phyloP scores from a whole-genome alignment of 2,113 vertebrate species.

The Erinaceus europaeus region DNA sequence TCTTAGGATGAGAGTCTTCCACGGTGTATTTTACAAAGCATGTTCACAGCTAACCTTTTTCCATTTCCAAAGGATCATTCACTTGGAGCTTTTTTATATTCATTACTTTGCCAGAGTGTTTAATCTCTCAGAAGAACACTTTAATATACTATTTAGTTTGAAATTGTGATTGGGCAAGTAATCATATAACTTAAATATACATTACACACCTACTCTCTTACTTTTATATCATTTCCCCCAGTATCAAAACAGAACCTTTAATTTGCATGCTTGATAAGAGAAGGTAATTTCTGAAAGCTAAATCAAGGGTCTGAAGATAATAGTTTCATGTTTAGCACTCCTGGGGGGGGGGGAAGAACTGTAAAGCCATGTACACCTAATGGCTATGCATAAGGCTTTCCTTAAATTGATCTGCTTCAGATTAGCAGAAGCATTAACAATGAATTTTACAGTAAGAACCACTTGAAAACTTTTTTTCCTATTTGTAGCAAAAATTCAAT shows the following conservation, averaged over 20 bases:
- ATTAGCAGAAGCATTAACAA: not conserved
- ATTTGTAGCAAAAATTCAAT: too few relatives aligned
- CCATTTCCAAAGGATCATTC: constrained; percentile 26
- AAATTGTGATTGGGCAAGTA: constrained; percentile 33
- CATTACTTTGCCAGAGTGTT: constrained; percentile 31
- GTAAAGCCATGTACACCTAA: not conserved
- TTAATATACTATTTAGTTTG: constrained; percentile 27
- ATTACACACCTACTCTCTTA: not conserved
- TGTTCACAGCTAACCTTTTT: constrained; percentile 31
- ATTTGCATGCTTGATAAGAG: not conserved
- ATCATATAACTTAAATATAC: not conserved
- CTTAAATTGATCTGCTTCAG: not conserved
- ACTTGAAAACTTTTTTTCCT: too few relatives aligned
- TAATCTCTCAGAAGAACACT: constrained; percentile 35
- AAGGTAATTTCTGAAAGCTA: constrained; percentile 20
- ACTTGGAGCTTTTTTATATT: constrained; percentile 33
- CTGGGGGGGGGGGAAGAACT: not conserved
- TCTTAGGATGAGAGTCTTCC: constrained; percentile 34
- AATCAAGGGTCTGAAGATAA: constrained; percentile 27
- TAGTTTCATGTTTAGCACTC: not conserved
- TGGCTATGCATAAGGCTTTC: not conserved
- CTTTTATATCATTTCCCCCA: not conserved
- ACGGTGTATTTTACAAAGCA: not conserved
- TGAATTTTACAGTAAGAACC: constrained; percentile 17
- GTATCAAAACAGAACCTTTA: constrained; percentile 33